phyloP scores from a whole-genome alignment of 2,797 vertebrate genomes.

The Ficedula albicollis region DNA sequence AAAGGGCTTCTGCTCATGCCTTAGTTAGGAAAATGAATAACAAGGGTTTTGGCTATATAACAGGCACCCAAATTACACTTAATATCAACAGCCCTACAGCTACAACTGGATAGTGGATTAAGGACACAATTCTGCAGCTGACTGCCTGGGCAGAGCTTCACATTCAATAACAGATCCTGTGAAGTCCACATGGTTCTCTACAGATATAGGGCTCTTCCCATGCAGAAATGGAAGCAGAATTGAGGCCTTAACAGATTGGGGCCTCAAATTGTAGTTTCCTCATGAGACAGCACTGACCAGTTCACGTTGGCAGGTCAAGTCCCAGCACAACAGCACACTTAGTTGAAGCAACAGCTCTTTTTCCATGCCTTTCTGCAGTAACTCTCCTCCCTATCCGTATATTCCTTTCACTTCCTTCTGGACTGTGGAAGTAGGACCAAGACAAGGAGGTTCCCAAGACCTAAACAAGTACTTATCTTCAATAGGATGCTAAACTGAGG shows the following conservation, averaged over 20 bases:
- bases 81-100: conserved; percentile 9
- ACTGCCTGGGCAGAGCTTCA: conserved; percentile 35
- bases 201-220: neutral
- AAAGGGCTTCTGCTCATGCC: conserved; percentile 64
- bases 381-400: neutral
- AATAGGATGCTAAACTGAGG: neutral
- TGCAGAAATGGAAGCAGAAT: conserved; percentile 21
- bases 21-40: conserved; percentile 48
- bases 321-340: neutral
- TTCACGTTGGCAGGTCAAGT: neutral
- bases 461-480: neutral
- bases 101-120: neutral
- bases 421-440: neutral
- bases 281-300: neutral
- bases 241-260: neutral
- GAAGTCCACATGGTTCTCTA: neutral
- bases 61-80: conserved; percentile 51
- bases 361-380: neutral
- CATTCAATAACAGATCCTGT: neutral
- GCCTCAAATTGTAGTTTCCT: neutral
- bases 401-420: neutral
- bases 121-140: conserved; percentile 40
- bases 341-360: neutral
- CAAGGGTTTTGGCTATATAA: conserved; percentile 55
- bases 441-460: neutral